phyloP scores from a whole-genome alignment of 1,140 invertebrate genomes.

The Apis florea region DNA sequence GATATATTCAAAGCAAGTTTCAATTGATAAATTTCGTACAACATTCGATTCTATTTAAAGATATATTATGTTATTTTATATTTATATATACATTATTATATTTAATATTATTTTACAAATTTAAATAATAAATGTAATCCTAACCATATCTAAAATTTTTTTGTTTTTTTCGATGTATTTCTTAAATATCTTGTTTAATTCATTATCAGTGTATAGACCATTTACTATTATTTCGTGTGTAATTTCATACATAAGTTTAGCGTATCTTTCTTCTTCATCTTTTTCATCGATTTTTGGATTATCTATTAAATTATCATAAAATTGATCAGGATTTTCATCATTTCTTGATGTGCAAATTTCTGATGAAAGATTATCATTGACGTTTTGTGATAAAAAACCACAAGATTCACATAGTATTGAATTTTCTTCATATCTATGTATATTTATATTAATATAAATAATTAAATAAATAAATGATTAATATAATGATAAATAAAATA shows the following conservation, averaged over 20 bases:
- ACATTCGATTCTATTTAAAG: constrained; percentile 75
- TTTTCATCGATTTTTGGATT: not conserved
- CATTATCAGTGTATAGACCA: constrained; percentile 79
- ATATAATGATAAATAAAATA: not conserved
- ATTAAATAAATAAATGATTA: not conserved
- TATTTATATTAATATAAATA: not conserved
- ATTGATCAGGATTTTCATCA: not conserved
- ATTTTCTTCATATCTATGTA: constrained; percentile 16
- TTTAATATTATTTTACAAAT: not conserved
- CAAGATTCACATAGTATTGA: constrained; percentile 20
- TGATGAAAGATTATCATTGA: constrained; percentile 6
- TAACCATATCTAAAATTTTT: constrained; percentile 72
- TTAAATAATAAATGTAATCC: constrained; percentile 1
- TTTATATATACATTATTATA: no score
- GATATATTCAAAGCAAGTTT: constrained; percentile 75
- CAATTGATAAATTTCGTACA: constrained; percentile 77
- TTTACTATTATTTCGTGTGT: constrained; percentile 80
- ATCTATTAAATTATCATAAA: not conserved
- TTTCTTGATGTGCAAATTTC: not conserved
- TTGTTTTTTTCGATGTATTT: constrained; percentile 75
- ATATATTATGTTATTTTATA: constrained; percentile 17
- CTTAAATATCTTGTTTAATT: constrained; percentile 77
- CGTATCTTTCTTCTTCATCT: constrained; percentile 77
- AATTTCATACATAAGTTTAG: constrained; percentile 80
- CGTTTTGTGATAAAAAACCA: constrained; percentile 31